Evolutionary conservation across 1,140 invertebrate species (phyloP).

Genomic region (Rhopalosiphum padi): DNA sequence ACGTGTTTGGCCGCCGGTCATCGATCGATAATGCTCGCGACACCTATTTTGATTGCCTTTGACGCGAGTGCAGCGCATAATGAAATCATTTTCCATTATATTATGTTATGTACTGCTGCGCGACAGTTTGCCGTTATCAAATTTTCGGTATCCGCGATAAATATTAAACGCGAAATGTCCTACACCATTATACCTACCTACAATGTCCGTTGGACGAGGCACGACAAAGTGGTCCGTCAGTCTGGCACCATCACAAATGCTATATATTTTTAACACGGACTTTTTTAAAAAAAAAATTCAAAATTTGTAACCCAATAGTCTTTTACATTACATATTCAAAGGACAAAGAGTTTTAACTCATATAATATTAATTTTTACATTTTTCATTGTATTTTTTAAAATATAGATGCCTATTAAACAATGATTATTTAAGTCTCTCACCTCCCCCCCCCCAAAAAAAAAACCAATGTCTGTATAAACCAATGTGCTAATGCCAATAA

Average conservation of each 20-base stretch:
- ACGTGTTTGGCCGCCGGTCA: neutral
- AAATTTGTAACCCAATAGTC: too few relatives aligned
- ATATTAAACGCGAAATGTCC: neutral
- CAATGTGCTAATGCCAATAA: too few relatives aligned
- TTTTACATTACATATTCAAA: too few relatives aligned
- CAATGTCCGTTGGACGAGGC: neutral
- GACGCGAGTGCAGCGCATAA: neutral
- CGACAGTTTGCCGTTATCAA: neutral
- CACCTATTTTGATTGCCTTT: conserved; percentile 33
- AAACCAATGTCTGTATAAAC: too few relatives aligned
- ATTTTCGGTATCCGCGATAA: neutral
- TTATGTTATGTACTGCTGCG: neutral
- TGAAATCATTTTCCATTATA: neutral
- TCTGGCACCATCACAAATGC: neutral
- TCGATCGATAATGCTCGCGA: neutral
- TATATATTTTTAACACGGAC: neutral
- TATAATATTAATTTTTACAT: too few relatives aligned
- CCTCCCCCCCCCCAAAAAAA: too few relatives aligned
- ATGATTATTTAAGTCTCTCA: too few relatives aligned
- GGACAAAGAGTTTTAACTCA: too few relatives aligned
- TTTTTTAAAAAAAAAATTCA: too few relatives aligned
- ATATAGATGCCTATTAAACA: too few relatives aligned
- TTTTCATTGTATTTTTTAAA: too few relatives aligned
- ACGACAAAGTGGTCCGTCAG: neutral
- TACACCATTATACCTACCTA: neutral